Conservation (phyloP, 2,888 invertebrate species). For the Chalcis sispes region DNA sequence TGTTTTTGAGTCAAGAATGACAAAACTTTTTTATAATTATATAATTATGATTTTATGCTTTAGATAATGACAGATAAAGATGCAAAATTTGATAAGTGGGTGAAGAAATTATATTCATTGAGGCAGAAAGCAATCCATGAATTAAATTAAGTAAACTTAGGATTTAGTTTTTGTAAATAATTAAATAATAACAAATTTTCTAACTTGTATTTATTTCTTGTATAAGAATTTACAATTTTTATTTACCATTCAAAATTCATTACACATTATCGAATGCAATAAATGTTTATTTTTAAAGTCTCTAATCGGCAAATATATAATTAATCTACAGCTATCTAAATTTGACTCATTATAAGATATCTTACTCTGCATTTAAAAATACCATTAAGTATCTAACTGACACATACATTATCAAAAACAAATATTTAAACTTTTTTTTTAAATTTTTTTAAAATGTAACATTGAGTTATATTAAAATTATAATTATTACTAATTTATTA, state of each 20-base stretch:
- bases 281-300: slow-evolving; percentile 48
- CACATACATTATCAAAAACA: slow-evolving; percentile 15
- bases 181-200: slow-evolving; percentile 29
- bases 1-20: neutral
- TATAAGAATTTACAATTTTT: slow-evolving; percentile 55
- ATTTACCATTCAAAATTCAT: slow-evolving; percentile 50
- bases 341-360: slow-evolving; percentile 39
- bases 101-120: slow-evolving; percentile 82
- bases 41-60: slow-evolving; percentile 66
- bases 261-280: slow-evolving; percentile 49
- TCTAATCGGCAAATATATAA: slow-evolving; percentile 49
- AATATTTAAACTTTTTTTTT: slow-evolving; percentile 1
- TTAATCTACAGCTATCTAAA: slow-evolving; percentile 46
- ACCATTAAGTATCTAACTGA: slow-evolving; percentile 41
- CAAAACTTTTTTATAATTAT: slow-evolving; percentile 19
- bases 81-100: slow-evolving; percentile 85
- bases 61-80: slow-evolving; percentile 84
- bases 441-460: slow-evolving; percentile 6
- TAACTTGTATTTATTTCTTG: slow-evolving; percentile 55
- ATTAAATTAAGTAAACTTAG: slow-evolving; percentile 46
- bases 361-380: slow-evolving; percentile 47
- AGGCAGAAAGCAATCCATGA: slow-evolving; percentile 81
- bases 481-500: slow-evolving; percentile 16
- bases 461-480: slow-evolving; percentile 2
- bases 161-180: slow-evolving; percentile 8